Evolutionary conservation across 2,888 invertebrate genomes (phyloP).

Genomic region (Aproaerema taeniolella): DNA sequence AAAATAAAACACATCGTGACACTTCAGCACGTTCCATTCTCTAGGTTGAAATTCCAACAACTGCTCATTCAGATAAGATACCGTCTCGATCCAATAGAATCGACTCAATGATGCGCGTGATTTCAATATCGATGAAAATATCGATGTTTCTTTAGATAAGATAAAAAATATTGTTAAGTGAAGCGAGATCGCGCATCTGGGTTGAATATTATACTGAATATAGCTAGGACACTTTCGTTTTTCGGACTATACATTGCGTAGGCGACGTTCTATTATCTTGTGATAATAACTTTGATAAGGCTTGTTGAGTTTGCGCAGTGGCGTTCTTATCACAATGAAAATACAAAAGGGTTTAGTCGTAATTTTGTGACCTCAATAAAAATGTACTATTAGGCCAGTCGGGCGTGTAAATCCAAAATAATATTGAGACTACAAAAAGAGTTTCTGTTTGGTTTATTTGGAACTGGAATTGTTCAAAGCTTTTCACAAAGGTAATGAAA

Average conservation of each 20-base stretch:
- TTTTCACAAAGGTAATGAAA: too few relatives aligned
- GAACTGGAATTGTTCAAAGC: background rate
- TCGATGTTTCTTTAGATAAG: slow-evolving; percentile 58
- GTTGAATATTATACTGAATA: slow-evolving; percentile 34
- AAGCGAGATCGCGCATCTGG: slow-evolving; percentile 43
- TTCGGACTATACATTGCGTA: slow-evolving; percentile 33
- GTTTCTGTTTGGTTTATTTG: too few relatives aligned
- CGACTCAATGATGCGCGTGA: slow-evolving; percentile 55
- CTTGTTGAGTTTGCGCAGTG: slow-evolving; percentile 32
- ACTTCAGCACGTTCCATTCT: slow-evolving; percentile 9
- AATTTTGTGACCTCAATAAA: background rate
- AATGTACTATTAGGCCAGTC: background rate
- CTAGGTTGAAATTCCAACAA: slow-evolving; percentile 34
- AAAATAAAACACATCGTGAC: slow-evolving; percentile 9
- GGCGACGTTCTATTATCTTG: slow-evolving; percentile 38
- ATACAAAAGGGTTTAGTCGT: background rate
- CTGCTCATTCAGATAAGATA: slow-evolving; percentile 38
- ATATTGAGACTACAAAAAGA: too few relatives aligned
- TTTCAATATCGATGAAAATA: slow-evolving; percentile 41
- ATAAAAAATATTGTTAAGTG: slow-evolving; percentile 32
- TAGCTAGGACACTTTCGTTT: slow-evolving; percentile 18
- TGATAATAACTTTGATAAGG: slow-evolving; percentile 54
- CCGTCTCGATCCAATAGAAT: slow-evolving; percentile 41
- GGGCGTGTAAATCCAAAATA: too few relatives aligned
- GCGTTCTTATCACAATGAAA: background rate